These are phyloP conservation scores for Benthochromis sp. DNA, from an alignment of 2,113 vertebrate species.

Conservation along the genomic window DNA sequence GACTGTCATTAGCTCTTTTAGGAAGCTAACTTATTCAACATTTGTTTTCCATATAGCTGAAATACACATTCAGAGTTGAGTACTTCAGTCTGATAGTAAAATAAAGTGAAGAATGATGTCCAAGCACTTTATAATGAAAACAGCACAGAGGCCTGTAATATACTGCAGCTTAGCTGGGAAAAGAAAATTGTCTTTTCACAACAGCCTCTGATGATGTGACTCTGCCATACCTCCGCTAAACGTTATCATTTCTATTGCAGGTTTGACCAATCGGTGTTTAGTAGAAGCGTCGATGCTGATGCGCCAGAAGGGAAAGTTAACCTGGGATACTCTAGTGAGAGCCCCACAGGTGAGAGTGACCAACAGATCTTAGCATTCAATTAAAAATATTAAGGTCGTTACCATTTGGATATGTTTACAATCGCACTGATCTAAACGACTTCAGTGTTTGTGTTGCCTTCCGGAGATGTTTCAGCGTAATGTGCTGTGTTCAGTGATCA, in stretches of 20 bases:
- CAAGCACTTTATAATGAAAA: slow-evolving; percentile 23
- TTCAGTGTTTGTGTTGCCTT: neutral
- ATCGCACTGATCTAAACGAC: neutral
- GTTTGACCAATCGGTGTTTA: slow-evolving; percentile 13
- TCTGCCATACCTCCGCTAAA: slow-evolving; percentile 3
- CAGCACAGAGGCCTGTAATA: neutral
- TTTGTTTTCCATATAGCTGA: slow-evolving; percentile 7
- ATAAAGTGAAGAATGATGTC: neutral
- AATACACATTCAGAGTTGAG: neutral
- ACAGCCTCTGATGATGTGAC: neutral
- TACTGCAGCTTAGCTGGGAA: neutral
- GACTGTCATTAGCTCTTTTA: neutral
- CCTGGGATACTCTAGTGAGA: slow-evolving; percentile 43
- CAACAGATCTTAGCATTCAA: neutral
- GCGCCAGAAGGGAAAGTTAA: slow-evolving; percentile 46
- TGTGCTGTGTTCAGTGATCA: neutral
- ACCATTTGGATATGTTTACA: neutral
- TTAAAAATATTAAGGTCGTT: neutral
- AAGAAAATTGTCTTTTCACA: slow-evolving; percentile 8
- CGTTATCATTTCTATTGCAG: slow-evolving; percentile 37
- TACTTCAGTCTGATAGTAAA: slow-evolving; percentile 10
- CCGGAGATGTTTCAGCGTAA: neutral
- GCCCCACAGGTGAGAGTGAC: slow-evolving; percentile 40
- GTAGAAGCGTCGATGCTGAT: slow-evolving; percentile 15
- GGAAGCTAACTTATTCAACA: neutral